These are phyloP conservation scores for Cotesia congregata DNA, from an alignment of 2,888 invertebrate species.

Conservation along the genomic window DNA sequence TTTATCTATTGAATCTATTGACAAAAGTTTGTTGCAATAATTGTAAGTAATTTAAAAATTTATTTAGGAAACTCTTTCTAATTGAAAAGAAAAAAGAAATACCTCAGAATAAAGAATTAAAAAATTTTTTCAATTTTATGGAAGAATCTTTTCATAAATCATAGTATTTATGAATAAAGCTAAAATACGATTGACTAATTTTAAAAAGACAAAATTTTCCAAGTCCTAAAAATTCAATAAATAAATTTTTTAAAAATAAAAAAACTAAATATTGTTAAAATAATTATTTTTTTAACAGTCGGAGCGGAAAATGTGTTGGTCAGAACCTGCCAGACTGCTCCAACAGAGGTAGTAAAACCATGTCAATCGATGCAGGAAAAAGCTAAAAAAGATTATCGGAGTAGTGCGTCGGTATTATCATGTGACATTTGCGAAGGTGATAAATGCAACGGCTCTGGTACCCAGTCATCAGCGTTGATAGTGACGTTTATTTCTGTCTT, in stretches of 20 bases:
- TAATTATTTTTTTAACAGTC: slow-evolving; percentile 44
- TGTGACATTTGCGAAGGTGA: slow-evolving; percentile 59
- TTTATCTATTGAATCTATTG: no score
- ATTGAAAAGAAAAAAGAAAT: no score
- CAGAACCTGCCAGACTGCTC: slow-evolving; percentile 60
- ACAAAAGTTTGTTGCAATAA: no score
- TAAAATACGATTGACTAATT: no score
- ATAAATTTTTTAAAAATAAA: neutral
- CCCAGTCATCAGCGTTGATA: slow-evolving; percentile 48
- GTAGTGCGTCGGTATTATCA: slow-evolving; percentile 44
- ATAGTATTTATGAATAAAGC: no score
- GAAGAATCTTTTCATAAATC: no score
- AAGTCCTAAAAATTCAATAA: no score
- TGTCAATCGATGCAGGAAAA: slow-evolving; percentile 54
- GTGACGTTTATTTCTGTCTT: slow-evolving; percentile 50
- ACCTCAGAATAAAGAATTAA: no score
- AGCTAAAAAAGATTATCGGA: slow-evolving; percentile 26
- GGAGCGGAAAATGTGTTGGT: slow-evolving; percentile 49
- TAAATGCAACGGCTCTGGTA: slow-evolving; percentile 57
- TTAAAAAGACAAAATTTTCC: no score
- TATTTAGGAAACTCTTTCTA: no score
- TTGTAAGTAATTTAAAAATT: no score
- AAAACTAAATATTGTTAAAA: neutral
- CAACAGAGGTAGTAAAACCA: slow-evolving; percentile 56
- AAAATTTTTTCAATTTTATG: no score